Conservation (phyloP, 2,113 vertebrate genomes). For the Oenanthe oenanthe region DNA sequence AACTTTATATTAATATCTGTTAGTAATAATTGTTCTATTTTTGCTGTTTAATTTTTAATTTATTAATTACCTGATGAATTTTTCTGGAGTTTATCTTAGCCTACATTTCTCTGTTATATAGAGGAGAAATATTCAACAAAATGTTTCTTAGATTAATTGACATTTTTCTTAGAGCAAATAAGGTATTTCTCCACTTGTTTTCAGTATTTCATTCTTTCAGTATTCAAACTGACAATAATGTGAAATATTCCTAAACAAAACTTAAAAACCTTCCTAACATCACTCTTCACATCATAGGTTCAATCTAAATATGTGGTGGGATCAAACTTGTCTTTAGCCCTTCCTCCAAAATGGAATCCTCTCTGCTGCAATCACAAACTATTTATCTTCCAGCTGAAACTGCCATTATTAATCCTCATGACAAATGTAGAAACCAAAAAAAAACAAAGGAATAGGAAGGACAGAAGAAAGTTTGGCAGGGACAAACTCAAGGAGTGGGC, state of each 20-base stretch:
- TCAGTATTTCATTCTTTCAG: background rate
- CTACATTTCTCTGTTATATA: background rate
- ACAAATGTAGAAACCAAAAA: background rate
- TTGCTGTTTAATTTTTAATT: background rate
- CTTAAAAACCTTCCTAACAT: background rate
- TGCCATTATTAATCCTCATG: background rate
- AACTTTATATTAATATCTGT: background rate
- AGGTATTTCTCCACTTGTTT: background rate
- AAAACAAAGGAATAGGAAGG: background rate
- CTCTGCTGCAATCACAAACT: background rate
- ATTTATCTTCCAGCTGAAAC: background rate
- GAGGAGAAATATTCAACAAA: background rate
- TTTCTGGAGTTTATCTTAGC: background rate
- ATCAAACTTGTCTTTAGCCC: background rate
- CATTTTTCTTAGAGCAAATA: background rate
- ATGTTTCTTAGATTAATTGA: background rate
- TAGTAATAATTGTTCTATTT: background rate
- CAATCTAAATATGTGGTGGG: background rate
- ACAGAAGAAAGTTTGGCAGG: background rate
- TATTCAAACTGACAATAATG: background rate
- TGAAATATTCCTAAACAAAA: background rate
- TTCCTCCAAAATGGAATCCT: background rate
- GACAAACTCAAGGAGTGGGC: background rate
- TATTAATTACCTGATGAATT: background rate
- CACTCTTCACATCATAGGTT: background rate